phyloP scores from a whole-genome alignment of 2,888 invertebrate species.

The Cheilosia variabilis region DNA sequence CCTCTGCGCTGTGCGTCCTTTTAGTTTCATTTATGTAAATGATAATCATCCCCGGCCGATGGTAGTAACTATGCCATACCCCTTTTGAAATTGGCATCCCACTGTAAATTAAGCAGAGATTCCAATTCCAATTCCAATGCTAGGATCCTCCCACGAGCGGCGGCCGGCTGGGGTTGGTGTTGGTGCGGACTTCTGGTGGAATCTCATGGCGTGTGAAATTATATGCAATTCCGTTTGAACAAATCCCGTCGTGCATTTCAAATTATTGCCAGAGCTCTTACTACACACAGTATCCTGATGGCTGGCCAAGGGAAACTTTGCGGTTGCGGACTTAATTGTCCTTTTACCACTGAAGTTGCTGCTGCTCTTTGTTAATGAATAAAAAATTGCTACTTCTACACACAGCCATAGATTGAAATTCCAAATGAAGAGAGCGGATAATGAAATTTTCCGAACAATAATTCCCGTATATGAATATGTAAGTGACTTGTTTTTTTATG shows the following conservation, averaged over 20 bases:
- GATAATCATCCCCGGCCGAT: background rate
- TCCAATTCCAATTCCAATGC: conserved; percentile 39
- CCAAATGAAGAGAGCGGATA: conserved; percentile 62
- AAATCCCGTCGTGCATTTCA: conserved; percentile 53
- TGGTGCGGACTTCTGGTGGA: background rate
- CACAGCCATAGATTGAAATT: conserved; percentile 37
- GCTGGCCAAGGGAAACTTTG: conserved; percentile 4
- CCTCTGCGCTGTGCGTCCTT: background rate
- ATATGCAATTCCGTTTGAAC: conserved; percentile 65
- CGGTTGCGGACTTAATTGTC: conserved; percentile 30
- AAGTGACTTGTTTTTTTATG: conserved; percentile 46
- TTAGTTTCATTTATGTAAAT: conserved; percentile 13
- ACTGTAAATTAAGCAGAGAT: conserved; percentile 61
- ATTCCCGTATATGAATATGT: conserved; percentile 63
- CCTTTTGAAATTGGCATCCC: conserved; percentile 31
- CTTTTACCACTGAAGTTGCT: background rate
- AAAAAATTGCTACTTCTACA: conserved; percentile 14
- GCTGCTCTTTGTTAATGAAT: conserved; percentile 56
- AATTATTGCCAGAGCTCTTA: conserved; percentile 9
- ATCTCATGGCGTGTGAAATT: conserved; percentile 58
- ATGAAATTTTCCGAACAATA: conserved; percentile 58
- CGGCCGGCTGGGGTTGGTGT: background rate
- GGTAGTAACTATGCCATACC: conserved; percentile 7
- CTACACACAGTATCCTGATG: background rate
- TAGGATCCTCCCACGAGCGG: background rate